Evolutionary conservation across 2,888 invertebrate species (phyloP), one percentile per base, ranked within the genome.

Genomic region (Eubasilissa splendida): DNA sequence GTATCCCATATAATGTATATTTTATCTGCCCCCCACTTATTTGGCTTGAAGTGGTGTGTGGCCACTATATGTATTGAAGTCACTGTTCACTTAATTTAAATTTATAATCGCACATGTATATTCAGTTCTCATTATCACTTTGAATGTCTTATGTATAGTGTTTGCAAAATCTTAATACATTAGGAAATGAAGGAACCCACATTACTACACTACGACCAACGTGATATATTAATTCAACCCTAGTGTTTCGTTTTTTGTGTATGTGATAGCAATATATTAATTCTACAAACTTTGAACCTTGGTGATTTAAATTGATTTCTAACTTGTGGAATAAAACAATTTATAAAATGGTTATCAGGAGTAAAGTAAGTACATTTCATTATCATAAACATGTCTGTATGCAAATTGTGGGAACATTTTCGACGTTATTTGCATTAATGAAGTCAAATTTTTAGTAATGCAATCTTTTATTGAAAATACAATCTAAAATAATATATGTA

Each of bases 271-370:
- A 58, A 33, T 9, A 52, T 65, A 31, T 60, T 63, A n/a, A 11
- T 33, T 5, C 11, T 63, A 12, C 9, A 63, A 70, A 70, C 70
- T 52, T 70, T 70, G 22, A 70, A 70, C 7, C 52, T 52, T 14
- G 14, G 60, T 22, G 22, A 60, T 60, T 60, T 60, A 22, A 12
- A 60, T 60, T 60, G n/a, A 9, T 60, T 60, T 60, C 33, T 31
- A 33, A 33, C 65, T 65, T 31, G 12, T 42, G 42, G 42, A 59
- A 63, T 42, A 42, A 14, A 73, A 73, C 50, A 58, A 66, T 52
- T 58, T 60, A 22, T 59, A 82, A 82, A 80, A 84, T 84, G 84
- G 82, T 84, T 22, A 82, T 82, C 53, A 75, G 79, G 76, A 82
- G 77, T 31, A 84, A 84, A 63, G 82, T 84, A 75, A 79, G 77